Evolutionary conservation across 2,888 invertebrate species (phyloP).

Genomic region (Tenthredo mesomela): DNA sequence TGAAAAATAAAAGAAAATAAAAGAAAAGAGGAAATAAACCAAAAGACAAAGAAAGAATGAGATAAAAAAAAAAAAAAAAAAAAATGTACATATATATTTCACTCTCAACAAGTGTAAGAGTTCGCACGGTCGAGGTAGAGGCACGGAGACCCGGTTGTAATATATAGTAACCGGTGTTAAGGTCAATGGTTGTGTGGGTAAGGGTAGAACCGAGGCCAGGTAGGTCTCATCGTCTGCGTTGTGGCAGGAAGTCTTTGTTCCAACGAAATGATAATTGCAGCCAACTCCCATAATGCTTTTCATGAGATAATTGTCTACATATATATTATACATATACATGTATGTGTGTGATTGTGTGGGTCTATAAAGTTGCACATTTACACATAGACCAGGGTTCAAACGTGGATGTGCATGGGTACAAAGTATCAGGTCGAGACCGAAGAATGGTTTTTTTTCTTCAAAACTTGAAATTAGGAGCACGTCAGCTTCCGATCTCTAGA

Average conservation of each 20-base stretch:
- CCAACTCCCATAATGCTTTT: conserved; percentile 42
- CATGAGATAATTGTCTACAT: conserved; percentile 28
- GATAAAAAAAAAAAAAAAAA: neutral
- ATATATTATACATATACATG: too few species aligned
- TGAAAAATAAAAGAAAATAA: too few species aligned
- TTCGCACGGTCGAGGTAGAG: conserved; percentile 27
- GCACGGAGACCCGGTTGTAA: conserved; percentile 1
- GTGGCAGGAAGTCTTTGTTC: conserved; percentile 45
- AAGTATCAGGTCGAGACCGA: neutral
- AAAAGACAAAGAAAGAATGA: neutral
- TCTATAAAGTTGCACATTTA: neutral
- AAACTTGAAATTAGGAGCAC: conserved; percentile 19
- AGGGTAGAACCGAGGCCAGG: conserved; percentile 40
- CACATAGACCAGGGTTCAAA: neutral
- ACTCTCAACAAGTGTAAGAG: conserved; percentile 28
- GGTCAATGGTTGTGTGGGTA: conserved; percentile 19
- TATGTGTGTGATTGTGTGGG: neutral
- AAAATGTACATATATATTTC: neutral
- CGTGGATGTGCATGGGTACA: too few species aligned
- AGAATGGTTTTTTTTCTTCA: neutral
- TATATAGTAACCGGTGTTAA: conserved; percentile 22
- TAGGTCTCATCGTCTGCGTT: conserved; percentile 6
- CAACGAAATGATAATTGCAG: conserved; percentile 48
- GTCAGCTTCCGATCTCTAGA: neutral
- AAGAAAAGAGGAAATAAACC: neutral